Evolutionary conservation across 2,888 invertebrate species (phyloP).

Genomic region (Drosophila falleni): DNA sequence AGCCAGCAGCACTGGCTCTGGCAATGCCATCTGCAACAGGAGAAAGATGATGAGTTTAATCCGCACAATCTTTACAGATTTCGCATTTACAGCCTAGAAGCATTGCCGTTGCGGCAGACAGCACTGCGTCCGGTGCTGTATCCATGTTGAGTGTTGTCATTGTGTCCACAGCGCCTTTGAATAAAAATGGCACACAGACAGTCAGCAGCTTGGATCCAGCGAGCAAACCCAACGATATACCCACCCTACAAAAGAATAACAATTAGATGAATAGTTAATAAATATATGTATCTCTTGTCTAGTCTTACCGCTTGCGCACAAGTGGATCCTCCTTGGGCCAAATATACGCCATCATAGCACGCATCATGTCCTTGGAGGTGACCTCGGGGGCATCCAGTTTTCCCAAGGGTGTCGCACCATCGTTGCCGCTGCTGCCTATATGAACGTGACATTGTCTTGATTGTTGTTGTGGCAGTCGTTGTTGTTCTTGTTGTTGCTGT

Average conservation of each 20-base stretch:
- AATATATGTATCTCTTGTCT: neutral
- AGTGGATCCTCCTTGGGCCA: slow-evolving; percentile 93
- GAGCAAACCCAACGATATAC: slow-evolving; percentile 92
- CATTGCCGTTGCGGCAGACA: slow-evolving; percentile 92
- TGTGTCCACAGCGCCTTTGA: slow-evolving; percentile 95
- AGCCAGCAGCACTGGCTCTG: slow-evolving; percentile 94
- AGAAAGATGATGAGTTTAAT: neutral
- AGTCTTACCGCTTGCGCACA: slow-evolving; percentile 80
- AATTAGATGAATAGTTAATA: slow-evolving; percentile 84
- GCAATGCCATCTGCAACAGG: slow-evolving; percentile 93
- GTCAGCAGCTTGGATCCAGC: slow-evolving; percentile 94
- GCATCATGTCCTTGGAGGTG: slow-evolving; percentile 91
- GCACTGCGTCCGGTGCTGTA: slow-evolving; percentile 92
- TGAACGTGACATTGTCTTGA: slow-evolving; percentile 94
- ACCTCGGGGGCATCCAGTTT: slow-evolving; percentile 88
- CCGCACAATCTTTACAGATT: neutral
- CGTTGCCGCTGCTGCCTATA: slow-evolving; percentile 90
- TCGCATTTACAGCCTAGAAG: slow-evolving; percentile 92
- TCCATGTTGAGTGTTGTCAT: slow-evolving; percentile 88
- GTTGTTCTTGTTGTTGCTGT: slow-evolving; percentile 58
- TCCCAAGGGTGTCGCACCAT: slow-evolving; percentile 87
- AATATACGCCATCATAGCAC: slow-evolving; percentile 95
- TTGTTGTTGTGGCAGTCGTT: slow-evolving; percentile 70
- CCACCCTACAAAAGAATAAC: slow-evolving; percentile 89
- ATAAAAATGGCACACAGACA: slow-evolving; percentile 97